Evolutionary conservation across 2,888 invertebrate genomes (phyloP), one percentile per base, ranked within the genome.

Genomic region (Lepidocyrtinus sp.): DNA sequence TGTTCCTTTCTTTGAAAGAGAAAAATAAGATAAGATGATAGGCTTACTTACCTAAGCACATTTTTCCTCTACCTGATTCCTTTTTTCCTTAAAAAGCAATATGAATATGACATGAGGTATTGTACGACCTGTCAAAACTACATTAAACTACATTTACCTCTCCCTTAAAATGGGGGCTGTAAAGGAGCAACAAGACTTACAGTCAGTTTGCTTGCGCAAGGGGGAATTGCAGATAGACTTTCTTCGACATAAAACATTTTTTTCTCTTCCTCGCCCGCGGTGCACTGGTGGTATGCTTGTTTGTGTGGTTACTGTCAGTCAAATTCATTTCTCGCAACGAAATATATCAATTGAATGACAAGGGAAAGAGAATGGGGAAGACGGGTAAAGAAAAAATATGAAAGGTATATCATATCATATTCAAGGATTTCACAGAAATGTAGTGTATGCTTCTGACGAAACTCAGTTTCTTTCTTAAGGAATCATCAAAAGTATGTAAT

Each of bases 51-150:
- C n/a, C n/a, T 59, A 21, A n/a, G n/a, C 21, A n/a, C 59, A 5
- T 21, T 19, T n/a, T 59, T 59, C 22, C 22, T 21, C 7, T 59
- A 21, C 59, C 19, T 59, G 7, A 15, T 21, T n/a, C n/a, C n/a
- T n/a, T n/a, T n/a, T n/a, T n/a, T 21, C 59, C 59, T 12, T 59
- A 59, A 59, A 21, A 59, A 59, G 59, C n/a, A n/a, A n/a, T n/a
- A n/a, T n/a, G 59, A 59, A 59, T 59, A 59, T 59, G 59, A 59
- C 59, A 21, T n/a, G 59, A 59, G 59, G 59, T 2, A 59, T 59
- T 59, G 59, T 59, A 77, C 71, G 72, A 77, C 71, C 77, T 77
- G 77, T 77, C 77, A 77, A 67, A 77, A 77, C 65, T 77, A 67
- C 77, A 77, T 77, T 77, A 76, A 76, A 72, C 65, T 45, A 72